phyloP scores from a whole-genome alignment of 2,888 invertebrate genomes.

The Tenthredo notha region DNA sequence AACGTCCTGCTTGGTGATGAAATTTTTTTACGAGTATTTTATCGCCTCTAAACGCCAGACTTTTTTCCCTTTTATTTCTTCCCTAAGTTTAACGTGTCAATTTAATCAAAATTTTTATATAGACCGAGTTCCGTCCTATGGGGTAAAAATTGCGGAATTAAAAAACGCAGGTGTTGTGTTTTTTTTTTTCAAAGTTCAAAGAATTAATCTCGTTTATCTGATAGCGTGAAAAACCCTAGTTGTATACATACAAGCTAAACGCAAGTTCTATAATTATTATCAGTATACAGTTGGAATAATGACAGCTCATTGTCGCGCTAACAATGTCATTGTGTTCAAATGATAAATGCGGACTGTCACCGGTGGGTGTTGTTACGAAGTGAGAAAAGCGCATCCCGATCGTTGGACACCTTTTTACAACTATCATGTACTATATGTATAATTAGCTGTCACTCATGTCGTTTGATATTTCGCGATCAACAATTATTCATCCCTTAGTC shows the following conservation, averaged over 20 bases:
- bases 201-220: not conserved
- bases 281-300: conserved; percentile 9
- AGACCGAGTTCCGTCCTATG: not conserved
- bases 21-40: not conserved
- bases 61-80: not conserved
- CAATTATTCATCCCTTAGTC: not conserved
- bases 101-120: not conserved
- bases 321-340: conserved; percentile 30
- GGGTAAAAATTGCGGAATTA: not conserved
- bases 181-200: not conserved
- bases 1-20: not conserved
- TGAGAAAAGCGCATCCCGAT: conserved; percentile 4
- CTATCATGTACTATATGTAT: not conserved
- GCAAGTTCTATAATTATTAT: not conserved
- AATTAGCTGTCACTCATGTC: not conserved
- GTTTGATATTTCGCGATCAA: not conserved
- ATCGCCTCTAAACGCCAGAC: not conserved
- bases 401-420: not conserved
- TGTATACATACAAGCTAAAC: not conserved
- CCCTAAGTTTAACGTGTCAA: not conserved
- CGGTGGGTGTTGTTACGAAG: not conserved
- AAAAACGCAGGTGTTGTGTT: not conserved
- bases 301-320: conserved; percentile 16
- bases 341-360: conserved; percentile 1
- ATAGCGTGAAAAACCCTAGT: not conserved